Percentiles rank a stretch among this genome's conserved stretches.
Evolutionary conservation across 1,140 invertebrate species (phyloP).

Genomic region (Frieseomelitta varia): DNA sequence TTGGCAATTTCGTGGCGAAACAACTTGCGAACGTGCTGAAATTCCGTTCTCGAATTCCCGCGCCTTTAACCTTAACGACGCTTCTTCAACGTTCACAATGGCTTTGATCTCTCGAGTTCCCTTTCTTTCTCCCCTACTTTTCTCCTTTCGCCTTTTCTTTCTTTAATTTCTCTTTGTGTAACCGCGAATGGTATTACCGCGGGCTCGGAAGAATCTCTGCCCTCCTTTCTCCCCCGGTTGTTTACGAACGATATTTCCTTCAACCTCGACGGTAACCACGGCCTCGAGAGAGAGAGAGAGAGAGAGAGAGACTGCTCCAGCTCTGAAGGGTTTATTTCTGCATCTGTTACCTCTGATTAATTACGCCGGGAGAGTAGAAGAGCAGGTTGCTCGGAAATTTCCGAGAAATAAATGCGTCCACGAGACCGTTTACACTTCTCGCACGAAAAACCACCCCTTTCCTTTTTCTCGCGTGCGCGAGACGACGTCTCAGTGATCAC

Average conservation of each 20-base stretch:
- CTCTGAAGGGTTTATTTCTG: conserved; percentile 1
- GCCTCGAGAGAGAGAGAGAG: background rate
- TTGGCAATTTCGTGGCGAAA: background rate
- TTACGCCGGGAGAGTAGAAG: background rate
- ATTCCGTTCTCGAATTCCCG: background rate
- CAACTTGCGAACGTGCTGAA: background rate
- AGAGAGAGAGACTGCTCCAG: background rate
- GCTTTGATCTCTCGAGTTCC: background rate
- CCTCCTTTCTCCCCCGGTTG: background rate
- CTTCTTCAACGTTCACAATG: background rate
- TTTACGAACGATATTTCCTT: conserved; percentile 5
- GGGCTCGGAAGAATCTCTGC: background rate
- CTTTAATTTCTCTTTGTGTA: background rate
- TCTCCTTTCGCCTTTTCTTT: too few species aligned
- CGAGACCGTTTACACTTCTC: background rate
- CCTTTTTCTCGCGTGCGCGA: too few species aligned
- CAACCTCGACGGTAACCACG: background rate
- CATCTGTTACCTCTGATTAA: conserved; percentile 45
- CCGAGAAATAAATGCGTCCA: background rate
- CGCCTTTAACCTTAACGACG: background rate
- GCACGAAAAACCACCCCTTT: background rate
- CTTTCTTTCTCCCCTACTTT: too few species aligned
- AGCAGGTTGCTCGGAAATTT: background rate
- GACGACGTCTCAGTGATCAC: background rate
- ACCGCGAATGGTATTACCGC: background rate